Evolutionary conservation across 2,797 vertebrate species (phyloP), one percentile per base, ranked within the genome.

Genomic region (Premnoplex brunnescens): DNA sequence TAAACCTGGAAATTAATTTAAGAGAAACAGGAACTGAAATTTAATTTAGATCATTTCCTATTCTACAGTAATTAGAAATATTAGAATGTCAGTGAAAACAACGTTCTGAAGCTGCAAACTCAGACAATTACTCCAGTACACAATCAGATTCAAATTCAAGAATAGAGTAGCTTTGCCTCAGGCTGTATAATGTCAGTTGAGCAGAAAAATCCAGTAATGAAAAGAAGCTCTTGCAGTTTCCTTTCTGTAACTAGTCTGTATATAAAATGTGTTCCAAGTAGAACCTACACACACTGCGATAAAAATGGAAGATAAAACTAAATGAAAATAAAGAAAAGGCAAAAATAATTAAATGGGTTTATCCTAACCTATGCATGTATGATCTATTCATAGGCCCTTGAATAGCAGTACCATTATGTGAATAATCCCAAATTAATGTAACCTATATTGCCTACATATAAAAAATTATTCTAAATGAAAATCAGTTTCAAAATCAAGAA

Each of bases 31-130:
- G 52, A 83, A 71, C 21, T 82, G 59, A 92, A 78, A 76, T 71
- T 71, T 41, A 78, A 72, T 92, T 91, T 78, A 55, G 9, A 76
- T 76, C 1, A 80, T 85, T 85, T 85, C 36, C 37, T 74, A 23
- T 63, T 83, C 58, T 56, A 11, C 22, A 58, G 48, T 88, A 83
- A 80, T 49, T 60, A 16, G 71, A 87, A 94, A 88, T 48, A 41
- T 73, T 92, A 76, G 30, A 79, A 41, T 62, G 69, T 82, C 59
- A 76, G 20, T 91, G 44, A 89, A 91, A 96, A 88, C 60, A 86
- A 32, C 56, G 26, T 68, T 87, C 67, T 64, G 60, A 93, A 89
- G 55, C 44, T 85, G 41, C 52, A 85, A 23, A 80, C 20, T 92
- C 52, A 71, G 55, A 74, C 23, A 73, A 67, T 89, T 91, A 56